Base-by-base conservation (phyloP, 1,140 invertebrate species). In the Polypedilum vanderplanki region DNA sequence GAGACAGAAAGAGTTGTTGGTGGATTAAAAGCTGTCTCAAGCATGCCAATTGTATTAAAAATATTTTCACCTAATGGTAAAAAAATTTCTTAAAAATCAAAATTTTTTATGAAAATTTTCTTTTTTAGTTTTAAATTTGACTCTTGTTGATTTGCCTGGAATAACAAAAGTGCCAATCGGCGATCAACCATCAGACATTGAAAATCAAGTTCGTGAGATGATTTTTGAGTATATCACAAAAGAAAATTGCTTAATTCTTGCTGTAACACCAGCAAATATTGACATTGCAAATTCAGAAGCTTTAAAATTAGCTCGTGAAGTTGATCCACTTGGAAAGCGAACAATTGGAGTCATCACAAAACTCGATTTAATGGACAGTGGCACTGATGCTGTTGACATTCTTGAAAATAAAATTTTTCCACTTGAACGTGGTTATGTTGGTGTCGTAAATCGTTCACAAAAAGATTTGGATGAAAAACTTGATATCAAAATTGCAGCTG, bases 341-440 rank as follows among this genome's bases (percentile, higher is more conserved):
- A 99, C 98, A 8, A 99, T 99, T 84, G 98, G 98, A 83, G 98
- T 99, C 12, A 96, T 99, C 76, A 99, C 98, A 65, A 99, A 99
- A 84, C 85, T 99, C 74, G 98, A 99, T 89, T 88, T 99, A 80
- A 99, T 99, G 98, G 98, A 99, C 82, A 96, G 99, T 81, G 98
- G 98, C 40, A 99, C 98, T 41, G 98, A 99, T 87, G 98, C 98
- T 10, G 87, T 95, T 75, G 98, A 99, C 79, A 95, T 99, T 77
- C 86, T 99, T 75, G 98, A 99, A 85, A 99, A 99, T 85, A 97
- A 96, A 84, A 85, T 99, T 74, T 85, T 99, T 75, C 97, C 97
- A 4, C 85, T 99, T 73, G 87, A 98, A 76, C 88, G 98, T 81
- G 96, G 97, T 10, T 98, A 98, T 81, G 96, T 99, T 79, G 98